A percentile compares a stretch with the other conserved stretches of the same genome.
Evolutionary conservation across 2,113 vertebrate species (phyloP).

Genomic region (Dicerorhinus sumatrensis): DNA sequence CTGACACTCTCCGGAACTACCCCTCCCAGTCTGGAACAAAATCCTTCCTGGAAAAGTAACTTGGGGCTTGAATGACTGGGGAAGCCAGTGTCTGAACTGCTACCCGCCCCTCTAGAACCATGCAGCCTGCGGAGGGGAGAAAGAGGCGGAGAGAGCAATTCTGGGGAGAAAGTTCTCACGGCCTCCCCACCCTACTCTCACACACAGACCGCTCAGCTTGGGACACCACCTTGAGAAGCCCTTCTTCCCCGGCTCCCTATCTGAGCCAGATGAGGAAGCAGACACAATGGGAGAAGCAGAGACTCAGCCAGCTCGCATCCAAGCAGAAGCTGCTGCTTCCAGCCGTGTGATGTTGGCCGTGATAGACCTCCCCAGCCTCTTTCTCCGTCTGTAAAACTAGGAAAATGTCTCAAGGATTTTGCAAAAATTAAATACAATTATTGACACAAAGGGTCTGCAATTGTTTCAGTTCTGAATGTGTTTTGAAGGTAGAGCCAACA

Average conservation of each 20-base stretch:
- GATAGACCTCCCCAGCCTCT: accelerated
- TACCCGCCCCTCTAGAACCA: accelerated
- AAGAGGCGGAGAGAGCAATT: accelerated
- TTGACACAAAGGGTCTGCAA: accelerated
- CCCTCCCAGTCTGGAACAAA: not conserved
- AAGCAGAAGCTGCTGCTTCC: not conserved
- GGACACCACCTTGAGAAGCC: not conserved
- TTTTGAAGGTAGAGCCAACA: not conserved
- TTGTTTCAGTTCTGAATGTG: accelerated
- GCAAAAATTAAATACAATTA: accelerated
- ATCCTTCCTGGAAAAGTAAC: not conserved
- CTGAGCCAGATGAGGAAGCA: not conserved
- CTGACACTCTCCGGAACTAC: not conserved
- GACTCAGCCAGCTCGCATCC: not conserved
- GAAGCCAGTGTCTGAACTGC: accelerated
- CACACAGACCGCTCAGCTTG: not conserved
- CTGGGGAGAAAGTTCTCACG: accelerated
- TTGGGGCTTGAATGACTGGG: accelerated
- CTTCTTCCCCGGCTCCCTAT: not conserved
- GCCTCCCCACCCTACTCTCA: not conserved
- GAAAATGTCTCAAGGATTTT: not conserved
- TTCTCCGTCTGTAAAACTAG: not conserved
- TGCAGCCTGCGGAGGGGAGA: accelerated
- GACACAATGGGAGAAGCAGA: not conserved
- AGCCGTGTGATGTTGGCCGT: accelerated